Conservation (phyloP, 2,888 invertebrate species). For the Mimachlamys varia region DNA sequence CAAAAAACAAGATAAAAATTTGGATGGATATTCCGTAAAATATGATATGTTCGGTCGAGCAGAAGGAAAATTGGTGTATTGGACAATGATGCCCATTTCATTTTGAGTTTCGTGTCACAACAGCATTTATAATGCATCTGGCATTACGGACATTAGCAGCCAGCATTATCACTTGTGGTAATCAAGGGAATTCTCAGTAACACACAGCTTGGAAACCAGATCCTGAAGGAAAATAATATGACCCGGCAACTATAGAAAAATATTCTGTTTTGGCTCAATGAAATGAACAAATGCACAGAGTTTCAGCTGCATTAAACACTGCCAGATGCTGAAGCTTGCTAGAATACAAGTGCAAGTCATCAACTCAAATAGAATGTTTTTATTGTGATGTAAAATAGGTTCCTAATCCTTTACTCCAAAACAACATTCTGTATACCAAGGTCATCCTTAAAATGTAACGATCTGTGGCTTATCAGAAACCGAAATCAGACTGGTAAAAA, state of each 20-base stretch:
- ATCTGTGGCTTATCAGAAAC: not conserved
- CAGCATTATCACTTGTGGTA: not conserved
- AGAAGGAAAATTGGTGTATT: slow-evolving; percentile 17
- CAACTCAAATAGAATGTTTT: not conserved
- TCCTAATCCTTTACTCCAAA: not conserved
- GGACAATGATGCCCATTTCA: slow-evolving; percentile 20
- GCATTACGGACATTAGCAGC: not conserved
- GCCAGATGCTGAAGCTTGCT: not conserved
- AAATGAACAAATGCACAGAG: not conserved
- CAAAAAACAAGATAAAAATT: not conserved
- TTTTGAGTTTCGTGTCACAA: not conserved
- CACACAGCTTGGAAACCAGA: not conserved
- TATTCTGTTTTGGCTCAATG: not conserved
- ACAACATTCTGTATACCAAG: not conserved
- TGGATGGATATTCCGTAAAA: not conserved
- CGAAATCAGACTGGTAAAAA: not conserved
- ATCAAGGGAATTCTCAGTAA: not conserved
- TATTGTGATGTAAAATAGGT: not conserved
- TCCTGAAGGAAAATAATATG: not conserved
- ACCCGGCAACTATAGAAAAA: not conserved
- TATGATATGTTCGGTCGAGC: not conserved
- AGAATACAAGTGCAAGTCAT: not conserved
- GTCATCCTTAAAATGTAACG: not conserved
- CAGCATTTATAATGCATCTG: slow-evolving; percentile 21
- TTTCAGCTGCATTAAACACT: not conserved